These are phyloP conservation scores for Caenorhabditis remanei DNA, from an alignment of 1,140 invertebrate genomes.

Conservation along the genomic window DNA sequence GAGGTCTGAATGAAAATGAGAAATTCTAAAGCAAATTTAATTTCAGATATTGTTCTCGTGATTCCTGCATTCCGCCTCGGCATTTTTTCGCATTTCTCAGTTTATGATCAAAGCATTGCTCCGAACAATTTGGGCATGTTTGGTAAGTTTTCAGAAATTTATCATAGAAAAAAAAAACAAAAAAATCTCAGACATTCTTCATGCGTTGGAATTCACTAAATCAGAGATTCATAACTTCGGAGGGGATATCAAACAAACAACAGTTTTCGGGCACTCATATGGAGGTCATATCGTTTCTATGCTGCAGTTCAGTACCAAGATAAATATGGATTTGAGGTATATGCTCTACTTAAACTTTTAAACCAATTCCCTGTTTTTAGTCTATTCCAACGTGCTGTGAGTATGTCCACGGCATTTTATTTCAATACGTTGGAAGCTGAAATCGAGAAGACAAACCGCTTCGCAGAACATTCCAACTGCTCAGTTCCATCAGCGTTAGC, in stretches of 20 bases:
- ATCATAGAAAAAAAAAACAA: not conserved
- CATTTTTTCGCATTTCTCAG: not conserved
- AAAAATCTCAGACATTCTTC: constrained; percentile 79
- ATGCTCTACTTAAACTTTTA: not conserved
- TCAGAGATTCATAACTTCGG: constrained; percentile 89
- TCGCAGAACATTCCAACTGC: not conserved
- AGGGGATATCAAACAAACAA: constrained; percentile 91
- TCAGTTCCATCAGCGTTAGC: not conserved
- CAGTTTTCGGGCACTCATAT: constrained; percentile 91
- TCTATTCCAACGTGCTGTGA: constrained; percentile 14
- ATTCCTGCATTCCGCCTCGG: constrained; percentile 51
- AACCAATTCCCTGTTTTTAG: not conserved
- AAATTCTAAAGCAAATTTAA: not conserved
- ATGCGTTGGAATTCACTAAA: constrained; percentile 87
- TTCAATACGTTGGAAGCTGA: not conserved
- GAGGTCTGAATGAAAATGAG: not conserved
- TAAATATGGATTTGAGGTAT: constrained; percentile 22
- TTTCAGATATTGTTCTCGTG: constrained; percentile 49
- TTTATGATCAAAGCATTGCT: constrained; percentile 9
- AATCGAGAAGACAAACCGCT: constrained; percentile 5
- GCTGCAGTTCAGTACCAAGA: constrained; percentile 84
- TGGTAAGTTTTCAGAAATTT: not conserved
- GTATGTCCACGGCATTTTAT: not conserved
- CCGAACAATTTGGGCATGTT: constrained; percentile 35
- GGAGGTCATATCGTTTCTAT: constrained; percentile 93